Base-by-base conservation (phyloP, 2,888 invertebrate species). In the Cecidostiba fungosa region DNA sequence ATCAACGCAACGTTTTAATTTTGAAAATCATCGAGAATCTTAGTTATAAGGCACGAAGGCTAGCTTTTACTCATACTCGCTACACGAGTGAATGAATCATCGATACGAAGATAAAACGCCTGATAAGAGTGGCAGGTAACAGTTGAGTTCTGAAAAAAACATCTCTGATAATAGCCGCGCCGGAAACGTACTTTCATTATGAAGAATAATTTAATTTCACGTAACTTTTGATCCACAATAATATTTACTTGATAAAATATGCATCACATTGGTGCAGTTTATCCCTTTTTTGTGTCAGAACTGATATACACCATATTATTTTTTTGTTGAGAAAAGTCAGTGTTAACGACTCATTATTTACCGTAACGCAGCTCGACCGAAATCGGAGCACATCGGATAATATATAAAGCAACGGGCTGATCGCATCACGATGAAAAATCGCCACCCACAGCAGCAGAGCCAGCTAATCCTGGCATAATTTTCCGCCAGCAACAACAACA, bases 41-140 rank as follows among this genome's bases (percentile, higher is more conserved):
- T 50, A 50, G 1, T 16, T 54, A 14, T 26, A n/a, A 26, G 32
- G 43, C 50, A 80, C 73, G 36, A 36, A 50, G 39, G 43, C 23
- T 29, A 39, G 54, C 29, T 74, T 74, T 66, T 50, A 50, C 19
- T 50, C 50, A 50, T 50, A n/a, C 19, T 62, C 74, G 29, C 26
- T 23, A 50, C 69, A 69, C 23, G 59, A 77, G 14, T 59, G 70
- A 19, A 29, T 77, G 69, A 83, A 39, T 82, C 77, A 83, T 59
- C 59, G 77, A 83, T 77, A 77, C 77, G 29, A 19, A 70, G 83
- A 72, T 77, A 62, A 77, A 72, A 69, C 14, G 23, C 39, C 54
- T 43, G 77, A 83, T 83, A 77, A 83, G 70, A 72, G 23, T 23
- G 43, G 19, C 5, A 73, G 43, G 50, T 43, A 62, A 54, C 26